A percentile compares a stretch with the other conserved stretches of the same genome.
Conservation (phyloP, 37 sponge, comb jelly and placozoan genomes). For the Theonella swinhoei region DNA sequence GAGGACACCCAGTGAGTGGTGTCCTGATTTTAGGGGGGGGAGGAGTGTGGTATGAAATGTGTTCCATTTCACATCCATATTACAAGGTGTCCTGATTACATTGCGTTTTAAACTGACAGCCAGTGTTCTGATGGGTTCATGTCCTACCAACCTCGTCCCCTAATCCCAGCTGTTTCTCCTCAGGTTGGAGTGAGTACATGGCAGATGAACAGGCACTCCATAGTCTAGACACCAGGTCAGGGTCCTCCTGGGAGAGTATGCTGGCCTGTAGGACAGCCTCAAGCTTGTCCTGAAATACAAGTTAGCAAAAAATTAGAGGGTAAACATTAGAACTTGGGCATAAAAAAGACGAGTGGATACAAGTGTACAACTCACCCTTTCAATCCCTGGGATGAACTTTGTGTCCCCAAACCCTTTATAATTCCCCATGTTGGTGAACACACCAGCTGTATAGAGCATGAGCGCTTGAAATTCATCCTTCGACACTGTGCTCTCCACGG, state of each 20-base stretch:
- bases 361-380: conserved; percentile 42
- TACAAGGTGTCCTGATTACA: too few relatives aligned
- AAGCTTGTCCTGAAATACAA: conserved; percentile 55
- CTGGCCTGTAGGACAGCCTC: conserved; percentile 47
- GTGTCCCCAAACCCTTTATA: conserved; percentile 92
- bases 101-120: too few relatives aligned
- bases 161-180: conserved; percentile 75
- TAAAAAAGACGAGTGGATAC: not conserved
- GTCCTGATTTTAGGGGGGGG: too few relatives aligned
- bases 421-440: conserved; percentile 90
- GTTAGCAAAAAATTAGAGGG: not conserved
- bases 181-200: conserved; percentile 64
- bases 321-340: not conserved
- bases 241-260: conserved; percentile 24
- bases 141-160: conserved; percentile 51
- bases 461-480: conserved; percentile 76
- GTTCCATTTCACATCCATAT: too few relatives aligned
- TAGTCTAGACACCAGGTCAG: conserved; percentile 42
- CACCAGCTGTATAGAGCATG: conserved; percentile 74
- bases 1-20: too few relatives aligned
- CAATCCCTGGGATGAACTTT: conserved; percentile 81
- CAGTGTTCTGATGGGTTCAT: not conserved
- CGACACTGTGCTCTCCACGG: conserved; percentile 9
- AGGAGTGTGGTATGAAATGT: too few relatives aligned
- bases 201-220: conserved; percentile 68